A percentile compares a stretch with the other conserved stretches of the same genome.
These are phyloP conservation scores for Drosophila flavopinicola DNA, from an alignment of 2,888 invertebrate genomes.

Conservation along the genomic window DNA sequence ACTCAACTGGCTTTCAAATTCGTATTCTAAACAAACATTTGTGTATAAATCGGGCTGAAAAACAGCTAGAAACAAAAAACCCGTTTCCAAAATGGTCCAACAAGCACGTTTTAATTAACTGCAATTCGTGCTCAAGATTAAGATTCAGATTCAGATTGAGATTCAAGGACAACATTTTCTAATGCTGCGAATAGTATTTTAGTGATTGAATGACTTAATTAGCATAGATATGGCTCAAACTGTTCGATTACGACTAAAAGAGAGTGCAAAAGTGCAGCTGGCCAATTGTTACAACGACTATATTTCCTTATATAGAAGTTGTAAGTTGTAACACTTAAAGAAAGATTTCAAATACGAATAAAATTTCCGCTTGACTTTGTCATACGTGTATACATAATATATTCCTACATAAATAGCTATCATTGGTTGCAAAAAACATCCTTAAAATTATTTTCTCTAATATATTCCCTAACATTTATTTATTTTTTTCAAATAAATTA, in stretches of 20 bases:
- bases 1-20: constrained; percentile 12
- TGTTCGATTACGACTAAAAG: neutral
- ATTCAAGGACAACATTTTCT: constrained; percentile 48
- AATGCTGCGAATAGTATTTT: constrained; percentile 22
- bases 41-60: constrained; percentile 25
- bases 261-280: constrained; percentile 1
- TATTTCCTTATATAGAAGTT: neutral
- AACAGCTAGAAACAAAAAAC: constrained; percentile 30
- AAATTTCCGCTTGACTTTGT: no score
- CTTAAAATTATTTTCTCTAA: no score
- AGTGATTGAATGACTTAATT: constrained; percentile 27
- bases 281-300: neutral
- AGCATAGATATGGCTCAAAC: constrained; percentile 5
- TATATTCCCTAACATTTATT: no score
- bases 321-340: neutral
- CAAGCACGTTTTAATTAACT: constrained; percentile 36
- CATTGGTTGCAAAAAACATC: no score
- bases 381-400: no score
- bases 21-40: constrained; percentile 5
- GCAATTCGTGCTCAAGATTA: constrained; percentile 34
- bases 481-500: no score
- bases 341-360: neutral
- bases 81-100: constrained; percentile 42
- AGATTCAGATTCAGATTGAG: constrained; percentile 27
- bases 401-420: no score